Evolutionary conservation across 2,888 invertebrate species (phyloP), one percentile per base, ranked within the genome.

Genomic region (Myopa testacea): DNA sequence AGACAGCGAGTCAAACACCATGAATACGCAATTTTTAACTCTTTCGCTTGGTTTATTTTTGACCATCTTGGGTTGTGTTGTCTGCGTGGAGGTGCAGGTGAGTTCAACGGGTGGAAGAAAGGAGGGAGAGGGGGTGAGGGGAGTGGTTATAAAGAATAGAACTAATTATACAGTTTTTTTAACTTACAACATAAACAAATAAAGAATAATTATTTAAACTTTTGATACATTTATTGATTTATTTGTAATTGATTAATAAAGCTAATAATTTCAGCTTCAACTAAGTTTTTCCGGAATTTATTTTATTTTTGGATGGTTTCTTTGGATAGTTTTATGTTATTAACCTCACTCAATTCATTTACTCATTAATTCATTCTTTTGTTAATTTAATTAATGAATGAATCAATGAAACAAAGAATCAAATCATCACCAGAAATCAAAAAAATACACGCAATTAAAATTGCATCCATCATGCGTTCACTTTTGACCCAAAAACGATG

Each of bases 401-500:
- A 14, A 55, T 5, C 40, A 67, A 10, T 16, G 34, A 65, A 65
- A n/a, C 12, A 2, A 26, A 26, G 26, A 34, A 37, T 12, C 34
- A 8, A 34, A 4, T 14, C 16, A 14, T 63, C 37, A 14, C 14
- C 4, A 12, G 34, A n/a, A 26, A 55, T 55, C n/a, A 19, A 70
- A 70, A 37, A 52, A 52, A n/a, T n/a, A 4, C 67, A 68, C 67
- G 14, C 16, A 45, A 45, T 6, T 19, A 34, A 65, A 37, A 12
- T 38, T 34, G n/a, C n/a, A 58, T 40, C 45, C 19, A 7, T 19
- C 34, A 74, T 75, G 87, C 88, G 85, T 86, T 88, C 88, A 86
- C 88, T 88, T 88, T 86, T 88, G 88, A 88, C 88, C 88, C 86
- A 88, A 87, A 87, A 88, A 84, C 81, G 10, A 65, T 71, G 50